These are phyloP conservation scores for Drosophila meridionalis DNA, from an alignment of 2,888 invertebrate species.

Conservation along the genomic window DNA sequence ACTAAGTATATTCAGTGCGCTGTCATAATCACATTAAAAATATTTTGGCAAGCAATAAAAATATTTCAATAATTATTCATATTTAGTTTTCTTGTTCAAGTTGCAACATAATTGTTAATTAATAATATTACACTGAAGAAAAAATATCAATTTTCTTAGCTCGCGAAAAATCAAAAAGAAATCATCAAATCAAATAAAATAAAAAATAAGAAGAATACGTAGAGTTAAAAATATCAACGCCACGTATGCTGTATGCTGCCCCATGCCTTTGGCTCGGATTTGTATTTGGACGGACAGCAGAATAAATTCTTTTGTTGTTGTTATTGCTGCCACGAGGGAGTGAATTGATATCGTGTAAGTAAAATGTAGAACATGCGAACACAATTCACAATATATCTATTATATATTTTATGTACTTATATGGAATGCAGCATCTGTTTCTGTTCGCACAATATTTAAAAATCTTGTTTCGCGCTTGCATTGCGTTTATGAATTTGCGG, in stretches of 20 bases:
- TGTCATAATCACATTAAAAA: conserved; percentile 42
- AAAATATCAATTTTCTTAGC: conserved; percentile 23
- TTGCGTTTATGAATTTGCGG: conserved; percentile 44
- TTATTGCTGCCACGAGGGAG: conserved; percentile 64
- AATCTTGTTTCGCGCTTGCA: conserved; percentile 32
- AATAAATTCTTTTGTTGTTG: conserved; percentile 49
- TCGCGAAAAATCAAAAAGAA: conserved; percentile 10
- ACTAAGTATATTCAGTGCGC: conserved; percentile 35
- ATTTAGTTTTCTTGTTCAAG: conserved; percentile 13
- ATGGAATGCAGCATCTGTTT: conserved; percentile 27
- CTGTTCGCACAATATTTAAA: conserved; percentile 16
- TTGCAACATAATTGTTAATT: conserved; percentile 13
- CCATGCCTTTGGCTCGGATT: conserved; percentile 57
- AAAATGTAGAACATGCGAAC: conserved; percentile 62
- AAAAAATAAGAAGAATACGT: conserved; percentile 31
- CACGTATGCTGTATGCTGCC: conserved; percentile 64
- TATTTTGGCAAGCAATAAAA: conserved; percentile 19
- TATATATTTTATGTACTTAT: conserved; percentile 15
- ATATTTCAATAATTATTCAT: conserved; percentile 8
- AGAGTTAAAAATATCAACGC: conserved; percentile 73
- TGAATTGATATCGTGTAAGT: conserved; percentile 62
- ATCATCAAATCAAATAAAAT: conserved; percentile 4
- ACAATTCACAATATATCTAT: conserved; percentile 44
- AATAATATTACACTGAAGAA: conserved; percentile 8
- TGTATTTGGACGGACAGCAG: conserved; percentile 47